A percentile compares a stretch with the other conserved stretches of the same genome.
These are phyloP conservation scores for Indri indri DNA, from an alignment of 2,113 vertebrate genomes.

Conservation along the genomic window DNA sequence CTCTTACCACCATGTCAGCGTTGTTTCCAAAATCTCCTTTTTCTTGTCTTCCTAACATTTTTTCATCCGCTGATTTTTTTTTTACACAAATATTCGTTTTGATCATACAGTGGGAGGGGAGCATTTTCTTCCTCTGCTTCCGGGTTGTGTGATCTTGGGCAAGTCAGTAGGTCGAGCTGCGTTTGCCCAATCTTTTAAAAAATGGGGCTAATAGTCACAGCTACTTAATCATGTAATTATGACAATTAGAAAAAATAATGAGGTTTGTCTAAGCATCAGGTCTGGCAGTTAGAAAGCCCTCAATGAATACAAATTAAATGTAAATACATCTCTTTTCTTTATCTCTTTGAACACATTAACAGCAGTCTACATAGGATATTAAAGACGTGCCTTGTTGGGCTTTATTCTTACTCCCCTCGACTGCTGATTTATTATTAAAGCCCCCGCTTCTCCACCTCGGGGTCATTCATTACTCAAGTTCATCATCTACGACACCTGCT, in stretches of 20 bases:
- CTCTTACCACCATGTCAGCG: neutral
- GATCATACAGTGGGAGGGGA: neutral
- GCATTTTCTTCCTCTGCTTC: neutral
- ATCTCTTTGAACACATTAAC: neutral
- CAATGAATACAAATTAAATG: neutral
- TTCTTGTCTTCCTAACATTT: neutral
- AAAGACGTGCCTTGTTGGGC: neutral
- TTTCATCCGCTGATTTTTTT: neutral
- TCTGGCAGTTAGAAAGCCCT: neutral
- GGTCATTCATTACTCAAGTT: neutral
- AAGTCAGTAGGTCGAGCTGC: neutral
- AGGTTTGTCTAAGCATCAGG: neutral
- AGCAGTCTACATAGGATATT: neutral
- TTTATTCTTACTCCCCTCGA: neutral
- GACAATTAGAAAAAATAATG: neutral
- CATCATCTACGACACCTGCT: accelerated
- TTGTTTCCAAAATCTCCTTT: neutral
- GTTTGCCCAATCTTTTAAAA: neutral
- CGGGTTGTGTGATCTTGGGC: neutral
- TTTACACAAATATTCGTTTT: neutral
- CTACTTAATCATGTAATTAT: neutral
- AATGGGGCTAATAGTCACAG: neutral
- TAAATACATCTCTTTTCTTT: neutral
- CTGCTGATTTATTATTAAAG: neutral
- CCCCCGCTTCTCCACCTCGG: neutral